Base-by-base conservation (phyloP, 2,888 invertebrate species). In the Anarsia innoxiella region DNA sequence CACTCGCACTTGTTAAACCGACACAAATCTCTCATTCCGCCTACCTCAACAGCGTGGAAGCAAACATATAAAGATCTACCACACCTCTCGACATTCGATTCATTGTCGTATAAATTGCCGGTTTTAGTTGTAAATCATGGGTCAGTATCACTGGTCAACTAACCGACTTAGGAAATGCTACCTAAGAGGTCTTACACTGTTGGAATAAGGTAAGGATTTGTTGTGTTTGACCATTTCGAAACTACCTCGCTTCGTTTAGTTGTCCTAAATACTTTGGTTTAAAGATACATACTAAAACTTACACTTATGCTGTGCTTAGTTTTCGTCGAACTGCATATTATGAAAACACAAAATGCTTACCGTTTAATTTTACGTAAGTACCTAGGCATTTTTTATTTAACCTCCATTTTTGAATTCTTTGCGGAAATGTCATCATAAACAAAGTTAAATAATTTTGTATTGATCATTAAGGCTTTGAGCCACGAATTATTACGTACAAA, bases 201-300 rank as follows among this genome's bases (percentile, higher is more conserved):
- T 13, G 45, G 34, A 38, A 46, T 61, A 69, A 46, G 52, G 53
- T 33, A 23, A 40, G 49, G 47, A 45, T 50, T 25, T 53, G 58
- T 69, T 51, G 34, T 41, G 32, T 40, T 16, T 43, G 16, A 30
- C 32, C 53, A 56, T 75, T 66, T 61, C 59, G 65, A 57, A 66
- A 75, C n/a, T 44, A 56, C 52, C 48, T 51, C 60, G 71, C 59
- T 66, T 51, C 25, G 57, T 65, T 56, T 61, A 59, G 54, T 23
- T 72, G 76, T 59, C 68, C 78, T 62, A 69, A 74, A 78, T 78
- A 73, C 66, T 59, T 51, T 45, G 50, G 53, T 56, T 49, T 53
- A 60, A 62, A 66, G 66, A 67, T 54, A n/a, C n/a, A n/a, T n/a
- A n/a, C n/a, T n/a, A n/a, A n/a, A n/a, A n/a, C n/a, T n/a, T n/a